A percentile compares a stretch with the other conserved stretches of the same genome.
phyloP scores from a whole-genome alignment of 2,888 invertebrate genomes.

The Plebejus melissa region DNA sequence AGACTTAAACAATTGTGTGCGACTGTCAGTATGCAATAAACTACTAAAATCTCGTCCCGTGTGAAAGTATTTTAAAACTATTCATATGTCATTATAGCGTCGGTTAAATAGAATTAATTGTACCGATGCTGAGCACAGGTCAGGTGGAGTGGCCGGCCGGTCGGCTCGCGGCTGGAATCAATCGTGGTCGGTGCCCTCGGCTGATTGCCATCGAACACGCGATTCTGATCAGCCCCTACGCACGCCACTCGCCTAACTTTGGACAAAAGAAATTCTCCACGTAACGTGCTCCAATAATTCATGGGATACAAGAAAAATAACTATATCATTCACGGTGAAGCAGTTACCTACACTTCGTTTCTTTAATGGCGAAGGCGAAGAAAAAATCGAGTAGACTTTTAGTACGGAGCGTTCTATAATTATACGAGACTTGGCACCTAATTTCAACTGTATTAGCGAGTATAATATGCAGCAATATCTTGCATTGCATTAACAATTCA shows the following conservation, averaged over 20 bases:
- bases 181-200: constrained; percentile 67
- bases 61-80: neutral
- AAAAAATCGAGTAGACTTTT: constrained; percentile 10
- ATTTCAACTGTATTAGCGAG: constrained; percentile 56
- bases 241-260: constrained; percentile 44
- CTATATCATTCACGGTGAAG: constrained; percentile 40
- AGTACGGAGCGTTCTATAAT: constrained; percentile 4
- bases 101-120: constrained; percentile 29
- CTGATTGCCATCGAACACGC: constrained; percentile 71
- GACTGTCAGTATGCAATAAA: neutral
- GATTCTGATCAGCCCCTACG: constrained; percentile 71
- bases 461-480: constrained; percentile 69
- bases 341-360: constrained; percentile 36
- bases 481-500: constrained; percentile 71
- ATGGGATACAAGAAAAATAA: constrained; percentile 40
- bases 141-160: constrained; percentile 41
- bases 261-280: constrained; percentile 63
- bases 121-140: constrained; percentile 33
- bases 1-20: neutral
- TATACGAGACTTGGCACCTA: constrained; percentile 56
- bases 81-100: neutral
- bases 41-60: neutral
- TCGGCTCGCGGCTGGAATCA: constrained; percentile 54
- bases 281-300: constrained; percentile 50
- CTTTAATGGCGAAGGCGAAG: neutral